Evolutionary conservation across 2,113 vertebrate species (phyloP).

Genomic region (Alosa alosa): DNA sequence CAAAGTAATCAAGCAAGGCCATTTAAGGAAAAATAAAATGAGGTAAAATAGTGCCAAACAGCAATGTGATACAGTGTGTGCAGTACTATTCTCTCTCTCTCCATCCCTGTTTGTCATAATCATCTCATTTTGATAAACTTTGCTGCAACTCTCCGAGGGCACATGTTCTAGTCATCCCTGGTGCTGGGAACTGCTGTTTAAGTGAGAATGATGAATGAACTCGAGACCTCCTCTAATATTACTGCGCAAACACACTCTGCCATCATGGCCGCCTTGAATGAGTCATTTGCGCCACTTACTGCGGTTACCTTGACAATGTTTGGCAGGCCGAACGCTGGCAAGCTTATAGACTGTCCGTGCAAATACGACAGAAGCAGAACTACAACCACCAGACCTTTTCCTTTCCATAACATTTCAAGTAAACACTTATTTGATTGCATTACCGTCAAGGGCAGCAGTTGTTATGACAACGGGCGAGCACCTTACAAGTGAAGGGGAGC

Average conservation of each 20-base stretch:
- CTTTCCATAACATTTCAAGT: conserved; percentile 8
- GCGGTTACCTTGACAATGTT: conserved; percentile 3
- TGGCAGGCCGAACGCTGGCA: not conserved
- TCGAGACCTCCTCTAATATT: not conserved
- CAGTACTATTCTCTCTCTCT: not conserved
- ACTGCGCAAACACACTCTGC: not conserved
- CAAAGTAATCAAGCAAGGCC: too few species aligned
- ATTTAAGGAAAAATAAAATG: too few species aligned
- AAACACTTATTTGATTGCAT: conserved; percentile 8
- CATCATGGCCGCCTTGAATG: not conserved
- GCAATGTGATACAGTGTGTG: too few species aligned
- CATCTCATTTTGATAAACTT: not conserved
- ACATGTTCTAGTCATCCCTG: not conserved
- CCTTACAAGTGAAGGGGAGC: not conserved
- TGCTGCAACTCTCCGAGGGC: not conserved
- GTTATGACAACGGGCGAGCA: not conserved
- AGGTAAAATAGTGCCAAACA: too few species aligned
- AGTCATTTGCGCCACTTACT: not conserved
- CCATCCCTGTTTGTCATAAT: not conserved
- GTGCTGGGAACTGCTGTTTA: not conserved
- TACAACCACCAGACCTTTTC: not conserved
- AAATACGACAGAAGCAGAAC: not conserved
- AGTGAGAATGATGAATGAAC: not conserved
- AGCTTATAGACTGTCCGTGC: not conserved
- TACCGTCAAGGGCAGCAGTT: not conserved